A percentile compares a stretch with the other conserved stretches of the same genome.
Conservation (phyloP, 2,888 invertebrate species). For the Sabatieria punctata region DNA sequence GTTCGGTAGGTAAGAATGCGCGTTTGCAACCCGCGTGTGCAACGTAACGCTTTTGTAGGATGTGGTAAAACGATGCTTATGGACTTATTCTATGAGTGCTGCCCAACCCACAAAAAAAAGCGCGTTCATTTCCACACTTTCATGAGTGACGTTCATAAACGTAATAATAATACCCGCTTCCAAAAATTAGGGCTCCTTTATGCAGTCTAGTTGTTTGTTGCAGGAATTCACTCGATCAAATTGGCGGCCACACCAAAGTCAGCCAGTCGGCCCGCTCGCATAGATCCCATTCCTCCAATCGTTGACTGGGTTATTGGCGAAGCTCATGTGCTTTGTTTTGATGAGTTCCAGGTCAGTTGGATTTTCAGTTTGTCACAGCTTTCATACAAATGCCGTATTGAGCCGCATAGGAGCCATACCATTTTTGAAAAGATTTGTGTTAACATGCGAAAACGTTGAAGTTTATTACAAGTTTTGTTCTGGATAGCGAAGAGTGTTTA, state of each 20-base stretch:
- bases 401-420: too few species aligned
- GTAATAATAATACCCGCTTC: constrained; percentile 24
- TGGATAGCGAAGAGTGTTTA: too few species aligned
- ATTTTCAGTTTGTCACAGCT: too few species aligned
- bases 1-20: constrained; percentile 42
- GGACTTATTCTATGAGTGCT: constrained; percentile 82
- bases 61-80: constrained; percentile 98
- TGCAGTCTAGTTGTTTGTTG: too few species aligned
- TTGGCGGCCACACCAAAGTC: too few species aligned
- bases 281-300: constrained; percentile 82
- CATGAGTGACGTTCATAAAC: constrained; percentile 79
- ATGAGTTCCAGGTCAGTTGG: constrained; percentile 72
- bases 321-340: constrained; percentile 86
- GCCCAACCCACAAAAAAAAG: constrained; percentile 39
- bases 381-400: too few species aligned
- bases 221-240: too few species aligned
- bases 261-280: neutral
- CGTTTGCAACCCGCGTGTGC: constrained; percentile 1
- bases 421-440: too few species aligned
- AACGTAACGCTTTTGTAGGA: constrained; percentile 31
- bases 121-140: constrained; percentile 92
- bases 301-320: constrained; percentile 66
- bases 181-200: neutral
- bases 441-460: too few species aligned
- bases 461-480: too few species aligned